A percentile compares a stretch with the other conserved stretches of the same genome.
Conservation (phyloP, 2,113 vertebrate species). For the Zapornia atra region DNA sequence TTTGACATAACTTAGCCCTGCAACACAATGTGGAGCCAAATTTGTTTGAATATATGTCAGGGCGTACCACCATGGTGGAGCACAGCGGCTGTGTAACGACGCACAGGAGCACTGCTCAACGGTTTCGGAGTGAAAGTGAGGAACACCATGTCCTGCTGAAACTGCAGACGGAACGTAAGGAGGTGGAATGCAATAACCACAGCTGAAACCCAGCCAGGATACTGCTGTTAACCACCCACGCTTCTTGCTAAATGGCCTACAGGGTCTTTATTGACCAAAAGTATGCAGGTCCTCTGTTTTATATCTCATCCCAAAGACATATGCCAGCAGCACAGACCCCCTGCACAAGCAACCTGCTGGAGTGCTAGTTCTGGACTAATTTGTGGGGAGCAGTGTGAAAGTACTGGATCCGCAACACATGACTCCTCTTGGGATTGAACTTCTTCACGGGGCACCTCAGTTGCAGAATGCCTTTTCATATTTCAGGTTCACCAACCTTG, state of each 20-base stretch:
- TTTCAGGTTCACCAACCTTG: neutral
- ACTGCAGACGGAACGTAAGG: constrained; percentile 41
- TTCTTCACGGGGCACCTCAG: neutral
- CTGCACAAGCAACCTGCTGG: neutral
- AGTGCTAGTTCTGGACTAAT: neutral
- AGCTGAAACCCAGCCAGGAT: constrained; percentile 46
- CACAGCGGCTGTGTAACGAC: neutral
- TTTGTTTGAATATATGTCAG: neutral
- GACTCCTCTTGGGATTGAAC: neutral
- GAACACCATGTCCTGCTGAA: constrained; percentile 45
- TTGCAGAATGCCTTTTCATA: neutral
- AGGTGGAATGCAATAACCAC: constrained; percentile 38
- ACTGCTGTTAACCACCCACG: constrained; percentile 14
- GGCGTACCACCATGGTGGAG: neutral
- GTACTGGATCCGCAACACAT: neutral
- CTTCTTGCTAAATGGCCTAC: constrained; percentile 1
- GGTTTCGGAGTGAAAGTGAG: constrained; percentile 2
- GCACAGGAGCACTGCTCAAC: neutral
- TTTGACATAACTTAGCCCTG: neutral
- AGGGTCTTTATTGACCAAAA: constrained; percentile 43
- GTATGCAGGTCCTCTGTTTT: constrained; percentile 44
- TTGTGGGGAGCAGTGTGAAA: neutral
- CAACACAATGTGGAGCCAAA: neutral
- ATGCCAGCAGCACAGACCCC: neutral
- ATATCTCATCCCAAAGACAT: neutral